Evolutionary conservation across 2,797 vertebrate genomes (phyloP).

Genomic region (Syngnathus rostellatus): DNA sequence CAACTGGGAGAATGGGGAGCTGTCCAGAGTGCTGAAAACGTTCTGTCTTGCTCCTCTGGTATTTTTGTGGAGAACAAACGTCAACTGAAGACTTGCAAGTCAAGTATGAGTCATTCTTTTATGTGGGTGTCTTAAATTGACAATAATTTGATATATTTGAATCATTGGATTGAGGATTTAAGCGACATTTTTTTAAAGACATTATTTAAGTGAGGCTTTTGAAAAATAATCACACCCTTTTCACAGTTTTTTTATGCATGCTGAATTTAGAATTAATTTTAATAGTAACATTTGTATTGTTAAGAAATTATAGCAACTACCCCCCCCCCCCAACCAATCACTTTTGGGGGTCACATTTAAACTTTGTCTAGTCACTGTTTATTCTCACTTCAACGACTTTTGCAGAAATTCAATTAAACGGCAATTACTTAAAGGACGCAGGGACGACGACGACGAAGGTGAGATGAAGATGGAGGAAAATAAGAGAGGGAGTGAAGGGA

Average conservation of each 20-base stretch:
- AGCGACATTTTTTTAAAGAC: too few relatives aligned
- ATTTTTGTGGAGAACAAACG: not conserved
- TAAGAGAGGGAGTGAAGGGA: not conserved
- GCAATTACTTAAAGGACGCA: constrained; percentile 74
- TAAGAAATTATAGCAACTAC: not conserved
- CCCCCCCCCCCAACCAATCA: constrained; percentile 3
- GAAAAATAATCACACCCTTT: too few relatives aligned
- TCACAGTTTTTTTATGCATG: too few relatives aligned
- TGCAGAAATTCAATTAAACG: constrained; percentile 73
- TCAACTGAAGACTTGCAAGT: not conserved
- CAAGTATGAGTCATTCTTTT: too few relatives aligned
- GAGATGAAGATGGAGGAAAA: constrained; percentile 4
- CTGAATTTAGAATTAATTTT: too few relatives aligned
- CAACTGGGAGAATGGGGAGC: not conserved
- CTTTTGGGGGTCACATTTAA: constrained; percentile 67
- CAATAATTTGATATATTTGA: too few relatives aligned
- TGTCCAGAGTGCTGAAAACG: not conserved
- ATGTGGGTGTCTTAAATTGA: not conserved
- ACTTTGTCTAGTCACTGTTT: constrained; percentile 73
- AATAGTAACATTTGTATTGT: too few relatives aligned
- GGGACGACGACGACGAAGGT: constrained; percentile 44
- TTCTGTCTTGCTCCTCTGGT: not conserved
- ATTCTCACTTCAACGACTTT: constrained; percentile 74
- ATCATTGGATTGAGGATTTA: too few relatives aligned
- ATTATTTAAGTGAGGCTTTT: too few relatives aligned